Evolutionary conservation across 2,797 vertebrate genomes (phyloP).

Genomic region (Centropyge bicolor): DNA sequence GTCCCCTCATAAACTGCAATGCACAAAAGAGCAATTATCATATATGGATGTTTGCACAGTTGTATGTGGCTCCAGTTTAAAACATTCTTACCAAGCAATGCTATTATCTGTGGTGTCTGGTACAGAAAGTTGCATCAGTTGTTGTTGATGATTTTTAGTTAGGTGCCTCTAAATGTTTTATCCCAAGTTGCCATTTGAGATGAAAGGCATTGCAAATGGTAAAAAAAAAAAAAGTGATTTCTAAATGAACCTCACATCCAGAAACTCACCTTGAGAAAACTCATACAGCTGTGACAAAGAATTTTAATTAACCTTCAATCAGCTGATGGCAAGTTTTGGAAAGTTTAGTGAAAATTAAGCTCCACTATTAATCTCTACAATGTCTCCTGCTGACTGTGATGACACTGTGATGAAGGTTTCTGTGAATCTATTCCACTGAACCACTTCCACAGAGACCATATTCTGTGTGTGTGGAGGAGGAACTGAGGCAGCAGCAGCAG

Average conservation of each 20-base stretch:
- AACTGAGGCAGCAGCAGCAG: conserved; percentile 21
- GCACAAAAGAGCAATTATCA: neutral
- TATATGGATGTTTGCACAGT: neutral
- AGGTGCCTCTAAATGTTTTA: neutral
- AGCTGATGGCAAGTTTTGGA: neutral
- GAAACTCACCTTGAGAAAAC: neutral
- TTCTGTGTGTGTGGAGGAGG: conserved; percentile 12
- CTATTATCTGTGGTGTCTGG: neutral
- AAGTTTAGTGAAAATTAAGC: no score
- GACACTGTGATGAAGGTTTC: neutral
- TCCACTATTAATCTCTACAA: neutral
- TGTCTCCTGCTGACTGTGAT: neutral
- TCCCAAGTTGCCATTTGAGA: neutral
- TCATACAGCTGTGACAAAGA: neutral
- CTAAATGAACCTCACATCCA: neutral
- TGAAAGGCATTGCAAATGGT: neutral
- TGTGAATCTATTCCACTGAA: neutral
- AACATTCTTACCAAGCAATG: neutral
- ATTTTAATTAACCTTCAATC: neutral
- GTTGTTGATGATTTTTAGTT: neutral
- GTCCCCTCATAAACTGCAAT: conserved; percentile 3
- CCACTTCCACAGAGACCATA: conserved; percentile 12
- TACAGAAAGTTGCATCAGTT: neutral
- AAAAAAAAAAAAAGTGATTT: neutral
- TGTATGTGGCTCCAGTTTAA: neutral